phyloP scores from a whole-genome alignment of 1,140 invertebrate genomes.

The Brachionus paranguensis region DNA sequence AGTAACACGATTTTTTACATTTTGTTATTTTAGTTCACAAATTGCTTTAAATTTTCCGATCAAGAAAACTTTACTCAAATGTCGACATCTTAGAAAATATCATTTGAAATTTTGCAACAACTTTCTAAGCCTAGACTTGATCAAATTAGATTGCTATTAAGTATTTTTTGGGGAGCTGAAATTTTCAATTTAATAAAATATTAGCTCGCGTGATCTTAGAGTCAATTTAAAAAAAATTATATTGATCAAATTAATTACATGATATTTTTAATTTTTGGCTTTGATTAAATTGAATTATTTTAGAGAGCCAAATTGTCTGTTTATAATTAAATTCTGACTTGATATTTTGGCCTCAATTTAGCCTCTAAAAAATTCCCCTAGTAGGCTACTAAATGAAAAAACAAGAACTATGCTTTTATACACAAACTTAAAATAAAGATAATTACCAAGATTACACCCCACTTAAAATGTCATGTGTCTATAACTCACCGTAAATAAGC shows the following conservation, averaged over 20 bases:
- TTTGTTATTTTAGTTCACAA: not conserved
- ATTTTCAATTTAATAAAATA: not conserved
- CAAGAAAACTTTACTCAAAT: not conserved
- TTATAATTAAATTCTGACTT: not conserved
- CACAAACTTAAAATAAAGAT: not conserved
- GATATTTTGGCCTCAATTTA: not conserved
- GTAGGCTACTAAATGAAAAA: not conserved
- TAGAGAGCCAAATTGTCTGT: not conserved
- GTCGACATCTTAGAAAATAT: not conserved
- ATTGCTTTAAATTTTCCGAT: not conserved
- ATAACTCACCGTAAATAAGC: not conserved
- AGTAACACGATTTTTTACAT: not conserved
- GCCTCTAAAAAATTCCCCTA: not conserved
- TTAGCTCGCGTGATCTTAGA: not conserved
- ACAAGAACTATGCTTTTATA: not conserved
- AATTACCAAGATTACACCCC: not conserved
- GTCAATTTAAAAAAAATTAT: not conserved
- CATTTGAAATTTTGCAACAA: not conserved
- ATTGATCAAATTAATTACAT: not conserved
- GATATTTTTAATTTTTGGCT: not conserved
- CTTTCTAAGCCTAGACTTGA: not conserved
- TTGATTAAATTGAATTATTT: not conserved
- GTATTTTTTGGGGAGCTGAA: not conserved
- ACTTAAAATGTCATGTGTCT: not conserved
- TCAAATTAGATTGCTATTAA: not conserved